A percentile compares a stretch with the other conserved stretches of the same genome.
Conservation (phyloP, 1,140 invertebrate genomes). For the Cherax destructor region DNA sequence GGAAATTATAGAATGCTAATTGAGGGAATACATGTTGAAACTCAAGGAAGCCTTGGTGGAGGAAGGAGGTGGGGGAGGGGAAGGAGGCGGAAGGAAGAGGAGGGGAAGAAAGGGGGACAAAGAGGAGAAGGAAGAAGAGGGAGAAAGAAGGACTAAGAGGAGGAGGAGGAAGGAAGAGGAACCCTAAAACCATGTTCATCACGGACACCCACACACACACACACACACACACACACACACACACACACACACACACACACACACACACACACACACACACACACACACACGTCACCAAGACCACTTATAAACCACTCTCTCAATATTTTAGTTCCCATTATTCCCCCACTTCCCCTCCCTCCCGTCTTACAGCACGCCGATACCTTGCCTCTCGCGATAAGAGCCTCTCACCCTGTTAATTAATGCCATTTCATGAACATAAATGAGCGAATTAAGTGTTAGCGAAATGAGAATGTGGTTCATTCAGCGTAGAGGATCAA, state of each 20-base stretch:
- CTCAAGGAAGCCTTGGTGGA: too few species aligned
- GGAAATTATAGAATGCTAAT: too few species aligned
- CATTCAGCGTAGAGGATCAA: background rate
- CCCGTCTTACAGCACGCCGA: background rate
- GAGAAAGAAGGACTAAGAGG: background rate
- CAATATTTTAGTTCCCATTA: too few species aligned
- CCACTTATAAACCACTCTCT: too few species aligned
- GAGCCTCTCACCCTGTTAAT: background rate
- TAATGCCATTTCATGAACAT: slow-evolving; percentile 14
- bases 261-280: too few species aligned
- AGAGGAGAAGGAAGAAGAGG: background rate
- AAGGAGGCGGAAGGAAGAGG: background rate
- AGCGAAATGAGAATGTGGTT: slow-evolving; percentile 8
- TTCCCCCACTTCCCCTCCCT: too few species aligned
- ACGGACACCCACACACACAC: too few species aligned
- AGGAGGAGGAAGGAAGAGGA: background rate
- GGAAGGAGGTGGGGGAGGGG: too few species aligned
- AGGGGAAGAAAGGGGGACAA: background rate
- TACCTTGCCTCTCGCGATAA: background rate
- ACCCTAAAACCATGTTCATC: background rate
- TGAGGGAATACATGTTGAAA: too few species aligned
- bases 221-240: too few species aligned
- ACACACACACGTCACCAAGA: too few species aligned
- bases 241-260: too few species aligned
- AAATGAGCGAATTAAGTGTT: slow-evolving; percentile 12